Evolutionary conservation across 2,797 vertebrate genomes (phyloP), one percentile per base, ranked within the genome.

Genomic region (Poecilia velifera): DNA sequence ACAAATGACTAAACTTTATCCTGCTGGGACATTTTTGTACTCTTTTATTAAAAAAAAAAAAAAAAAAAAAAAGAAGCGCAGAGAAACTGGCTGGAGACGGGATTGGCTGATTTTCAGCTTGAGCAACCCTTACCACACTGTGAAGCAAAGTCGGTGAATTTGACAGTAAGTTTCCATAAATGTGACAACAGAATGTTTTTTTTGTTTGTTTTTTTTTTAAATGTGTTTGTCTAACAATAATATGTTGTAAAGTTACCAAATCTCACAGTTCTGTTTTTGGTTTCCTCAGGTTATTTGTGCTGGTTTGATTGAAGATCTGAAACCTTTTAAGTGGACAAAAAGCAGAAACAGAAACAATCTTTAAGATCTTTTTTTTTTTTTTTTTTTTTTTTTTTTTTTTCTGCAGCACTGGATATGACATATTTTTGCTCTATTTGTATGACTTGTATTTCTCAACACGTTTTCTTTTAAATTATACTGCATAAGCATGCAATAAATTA

Each of bases 401-500:
- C 14, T 41, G n/a, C 41, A 71, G 20, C 8, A 70, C 39, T 43
- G 2, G 6, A 16, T 72, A 45, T 16, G 6, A 16, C 18, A 31
- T 72, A 9, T 18, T 71, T 13, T n/a, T 43, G 1, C 39, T 71
- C 8, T 45, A 71, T 45, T 45, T 68, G 36, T 43, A 25, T 41
- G 9, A 22, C 39, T 70, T 70, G 20, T 16, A 72, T 72, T 70
- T 70, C 41, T 45, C 25, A 71, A 45, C n/a, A 28, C 10, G 9
- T 53, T 53, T 53, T 25, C 22, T 53, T 53, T 43, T 41, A n/a
- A 43, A 31, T 31, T 31, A 31, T 62, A 20, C 9, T 22, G 3
- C 20, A 57, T 55, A 88, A 89, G 89, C 84, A 71, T 82, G 82
- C 18, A 16, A 73, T 41, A 45, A 51, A 80, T 80, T 36, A 2